Conservation (phyloP, 2,888 invertebrate species). For the Ommatoiulus sabulosus region DNA sequence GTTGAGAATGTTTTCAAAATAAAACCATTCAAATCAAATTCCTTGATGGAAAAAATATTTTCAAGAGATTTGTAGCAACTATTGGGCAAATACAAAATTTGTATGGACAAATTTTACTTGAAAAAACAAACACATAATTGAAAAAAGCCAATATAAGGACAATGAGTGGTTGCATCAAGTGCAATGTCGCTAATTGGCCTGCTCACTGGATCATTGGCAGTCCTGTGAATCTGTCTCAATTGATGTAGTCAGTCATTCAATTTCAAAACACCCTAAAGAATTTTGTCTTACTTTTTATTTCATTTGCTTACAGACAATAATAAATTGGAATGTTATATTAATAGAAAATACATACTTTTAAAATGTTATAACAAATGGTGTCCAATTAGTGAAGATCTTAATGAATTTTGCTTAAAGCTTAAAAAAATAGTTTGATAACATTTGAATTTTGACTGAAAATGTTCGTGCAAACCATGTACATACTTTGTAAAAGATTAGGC, state of each 20-base stretch:
- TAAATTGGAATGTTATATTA: constrained; percentile 25
- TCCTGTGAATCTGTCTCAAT: no score
- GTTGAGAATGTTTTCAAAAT: no score
- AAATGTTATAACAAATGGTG: not conserved
- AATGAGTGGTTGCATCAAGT: no score
- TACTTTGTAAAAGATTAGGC: not conserved
- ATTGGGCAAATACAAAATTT: not conserved
- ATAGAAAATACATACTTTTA: constrained; percentile 15
- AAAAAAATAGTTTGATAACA: not conserved
- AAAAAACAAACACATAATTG: no score
- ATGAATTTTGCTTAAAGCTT: not conserved
- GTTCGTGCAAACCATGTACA: not conserved
- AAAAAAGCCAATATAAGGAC: no score
- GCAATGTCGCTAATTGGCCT: no score
- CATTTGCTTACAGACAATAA: not conserved
- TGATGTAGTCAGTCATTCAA: no score
- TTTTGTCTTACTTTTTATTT: not conserved
- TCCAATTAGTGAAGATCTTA: not conserved
- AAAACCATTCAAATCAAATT: not conserved
- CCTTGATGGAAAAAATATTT: not conserved
- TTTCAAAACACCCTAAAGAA: not conserved
- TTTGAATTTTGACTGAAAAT: not conserved
- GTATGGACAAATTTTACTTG: no score
- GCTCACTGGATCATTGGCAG: no score
- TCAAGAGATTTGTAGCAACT: not conserved